Base-by-base conservation (phyloP, 2,797 vertebrate species). In the Pristis pectinata region DNA sequence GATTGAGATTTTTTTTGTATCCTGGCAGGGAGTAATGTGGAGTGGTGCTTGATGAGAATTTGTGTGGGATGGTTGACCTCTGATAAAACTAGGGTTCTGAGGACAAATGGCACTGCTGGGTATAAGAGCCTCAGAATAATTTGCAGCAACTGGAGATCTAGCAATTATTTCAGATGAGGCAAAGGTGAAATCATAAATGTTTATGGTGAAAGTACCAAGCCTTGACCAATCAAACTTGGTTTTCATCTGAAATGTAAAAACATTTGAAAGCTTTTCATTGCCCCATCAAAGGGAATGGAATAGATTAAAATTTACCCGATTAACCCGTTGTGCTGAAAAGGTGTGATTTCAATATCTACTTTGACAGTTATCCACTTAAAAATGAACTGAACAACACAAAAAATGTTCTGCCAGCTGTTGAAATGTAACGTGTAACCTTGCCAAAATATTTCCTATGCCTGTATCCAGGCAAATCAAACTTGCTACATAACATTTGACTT, bases 31-130 rank as follows among this genome's bases (percentile, higher is more conserved):
- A 95, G 95, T 0, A 83, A 95, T 95, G 96, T 95, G 37, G 95
- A 95, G 95, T 27, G 96, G 95, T 95, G 95, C 95, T 94, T 96
- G 95, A 95, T 1, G 93, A 96, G 89, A 95, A 95, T n/a, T 76
- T 95, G 83, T 0, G 95, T 59, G 59, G 56, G 56, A 59, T 59
- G 6, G 59, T 59, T 59, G 56, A 56, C 56, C 56, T 59, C 59
- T 10, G n/a, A 59, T 8, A 59, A 5, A 59, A 56, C 59, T 59
- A 56, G 59, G 56, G 59, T 59, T 5, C 59, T 59, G 5, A 59
- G 56, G 6, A 59, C 59, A 59, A 59, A 56, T 59, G 3, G 56
- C n/a, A n/a, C n/a, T 59, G 9, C 27, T 74, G 70, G 70, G 70
- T 70, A 74, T 30, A 74, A 74, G 11, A 30, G 27, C 9, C 24